phyloP scores from a whole-genome alignment of 2,888 invertebrate species.

The Pyrrhia umbra region DNA sequence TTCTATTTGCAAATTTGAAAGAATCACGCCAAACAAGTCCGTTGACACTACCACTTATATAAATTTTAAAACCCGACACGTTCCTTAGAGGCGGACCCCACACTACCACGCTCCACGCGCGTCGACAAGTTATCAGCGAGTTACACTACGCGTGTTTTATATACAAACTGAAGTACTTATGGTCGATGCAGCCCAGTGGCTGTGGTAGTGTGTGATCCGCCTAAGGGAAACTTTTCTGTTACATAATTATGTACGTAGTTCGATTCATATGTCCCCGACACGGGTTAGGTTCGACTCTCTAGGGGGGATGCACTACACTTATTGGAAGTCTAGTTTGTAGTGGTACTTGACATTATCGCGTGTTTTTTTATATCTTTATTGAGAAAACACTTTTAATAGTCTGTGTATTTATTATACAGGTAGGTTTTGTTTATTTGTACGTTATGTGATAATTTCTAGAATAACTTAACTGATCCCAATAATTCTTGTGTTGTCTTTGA shows the following conservation, averaged over 20 bases:
- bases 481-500: no score
- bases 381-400: no score
- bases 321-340: constrained; percentile 22
- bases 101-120: not conserved
- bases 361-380: constrained; percentile 17
- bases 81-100: constrained; percentile 5
- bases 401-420: not conserved
- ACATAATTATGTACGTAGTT: constrained; percentile 9
- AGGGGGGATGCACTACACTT: constrained; percentile 18
- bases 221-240: constrained; percentile 24
- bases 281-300: constrained; percentile 1
- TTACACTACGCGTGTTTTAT: no score
- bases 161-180: no score
- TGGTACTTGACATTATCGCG: constrained; percentile 27
- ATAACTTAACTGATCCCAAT: no score
- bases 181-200: no score
- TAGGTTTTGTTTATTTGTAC: not conserved
- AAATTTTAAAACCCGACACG: constrained; percentile 30
- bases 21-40: constrained; percentile 3
- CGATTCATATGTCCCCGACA: constrained; percentile 29
- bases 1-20: constrained; percentile 5
- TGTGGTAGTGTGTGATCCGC: not conserved
- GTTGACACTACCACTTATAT: constrained; percentile 16
- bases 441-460: not conserved
- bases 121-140: no score